Conservation (phyloP, 2,797 vertebrate genomes). For the Scomberomorus guttatus region DNA sequence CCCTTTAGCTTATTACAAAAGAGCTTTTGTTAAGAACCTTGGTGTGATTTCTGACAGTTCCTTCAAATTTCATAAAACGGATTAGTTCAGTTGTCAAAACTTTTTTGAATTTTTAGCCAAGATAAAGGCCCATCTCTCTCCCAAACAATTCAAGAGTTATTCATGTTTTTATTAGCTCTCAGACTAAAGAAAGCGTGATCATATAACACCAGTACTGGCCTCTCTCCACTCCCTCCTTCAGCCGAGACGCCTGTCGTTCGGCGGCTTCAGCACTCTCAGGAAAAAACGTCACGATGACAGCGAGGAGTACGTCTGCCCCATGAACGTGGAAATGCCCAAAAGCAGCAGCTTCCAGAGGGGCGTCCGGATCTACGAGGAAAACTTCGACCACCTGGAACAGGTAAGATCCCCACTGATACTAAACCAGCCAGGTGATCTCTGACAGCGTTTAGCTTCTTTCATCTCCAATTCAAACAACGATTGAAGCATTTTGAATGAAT, state of each 20-base stretch:
- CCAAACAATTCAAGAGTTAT: too few relatives aligned
- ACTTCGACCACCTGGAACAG: conserved; percentile 92
- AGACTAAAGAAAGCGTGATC: too few relatives aligned
- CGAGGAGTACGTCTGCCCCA: conserved; percentile 94
- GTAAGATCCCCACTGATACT: conserved; percentile 64
- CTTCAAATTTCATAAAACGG: too few relatives aligned
- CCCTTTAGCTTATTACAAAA: too few relatives aligned
- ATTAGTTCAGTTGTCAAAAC: too few relatives aligned
- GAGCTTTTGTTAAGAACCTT: too few relatives aligned
- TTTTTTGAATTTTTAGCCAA: too few relatives aligned
- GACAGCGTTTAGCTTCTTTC: not conserved
- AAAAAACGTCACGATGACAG: conserved; percentile 93
- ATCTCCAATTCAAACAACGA: not conserved
- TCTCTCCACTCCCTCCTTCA: conserved; percentile 41
- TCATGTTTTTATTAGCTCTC: too few relatives aligned
- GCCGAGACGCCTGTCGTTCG: conserved; percentile 93
- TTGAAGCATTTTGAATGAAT: not conserved
- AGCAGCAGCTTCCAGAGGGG: conserved; percentile 87
- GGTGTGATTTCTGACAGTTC: too few relatives aligned
- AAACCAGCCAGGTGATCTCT: too few relatives aligned
- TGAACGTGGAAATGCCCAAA: conserved; percentile 91
- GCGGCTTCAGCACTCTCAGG: conserved; percentile 92
- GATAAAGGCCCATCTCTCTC: too few relatives aligned
- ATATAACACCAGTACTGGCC: too few relatives aligned
- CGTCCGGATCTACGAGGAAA: conserved; percentile 84